Evolutionary conservation across 2,797 vertebrate genomes (phyloP).

Genomic region (Furcifer pardalis): DNA sequence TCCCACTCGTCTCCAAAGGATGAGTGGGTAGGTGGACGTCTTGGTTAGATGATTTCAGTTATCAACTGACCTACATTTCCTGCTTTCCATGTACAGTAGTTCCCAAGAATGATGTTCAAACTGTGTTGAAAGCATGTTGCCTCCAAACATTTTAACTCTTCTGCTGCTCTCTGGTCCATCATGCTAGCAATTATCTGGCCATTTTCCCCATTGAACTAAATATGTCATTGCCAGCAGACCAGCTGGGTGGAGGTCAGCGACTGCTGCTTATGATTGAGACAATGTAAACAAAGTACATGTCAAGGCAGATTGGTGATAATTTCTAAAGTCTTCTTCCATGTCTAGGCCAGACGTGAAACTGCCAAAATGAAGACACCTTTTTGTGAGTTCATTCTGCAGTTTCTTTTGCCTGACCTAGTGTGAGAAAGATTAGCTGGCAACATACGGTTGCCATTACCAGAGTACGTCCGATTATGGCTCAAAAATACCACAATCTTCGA

Average conservation of each 20-base stretch:
- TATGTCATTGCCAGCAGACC: neutral
- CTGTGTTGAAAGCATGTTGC: neutral
- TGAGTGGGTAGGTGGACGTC: constrained; percentile 50
- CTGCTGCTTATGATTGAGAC: neutral
- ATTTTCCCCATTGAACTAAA: neutral
- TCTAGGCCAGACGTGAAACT: too few species aligned
- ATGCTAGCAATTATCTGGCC: neutral
- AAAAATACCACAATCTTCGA: too few species aligned
- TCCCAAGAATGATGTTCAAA: neutral
- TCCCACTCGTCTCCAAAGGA: constrained; percentile 66
- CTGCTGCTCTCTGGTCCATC: neutral
- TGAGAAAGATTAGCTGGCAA: too few species aligned
- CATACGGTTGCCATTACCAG: too few species aligned
- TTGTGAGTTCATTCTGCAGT: too few species aligned
- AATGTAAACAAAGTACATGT: constrained; percentile 2
- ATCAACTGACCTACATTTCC: neutral
- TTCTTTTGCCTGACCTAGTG: too few species aligned
- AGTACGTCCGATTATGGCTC: too few species aligned
- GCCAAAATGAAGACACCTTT: too few species aligned
- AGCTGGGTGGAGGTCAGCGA: neutral
- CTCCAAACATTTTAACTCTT: neutral
- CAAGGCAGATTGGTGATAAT: neutral
- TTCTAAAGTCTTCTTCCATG: too few species aligned
- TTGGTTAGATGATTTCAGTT: neutral
- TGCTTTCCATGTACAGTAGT: neutral